A percentile compares a stretch with the other conserved stretches of the same genome.
Evolutionary conservation across 2,113 vertebrate genomes (phyloP).

Genomic region (Gnathonemus echidnorhynchus): DNA sequence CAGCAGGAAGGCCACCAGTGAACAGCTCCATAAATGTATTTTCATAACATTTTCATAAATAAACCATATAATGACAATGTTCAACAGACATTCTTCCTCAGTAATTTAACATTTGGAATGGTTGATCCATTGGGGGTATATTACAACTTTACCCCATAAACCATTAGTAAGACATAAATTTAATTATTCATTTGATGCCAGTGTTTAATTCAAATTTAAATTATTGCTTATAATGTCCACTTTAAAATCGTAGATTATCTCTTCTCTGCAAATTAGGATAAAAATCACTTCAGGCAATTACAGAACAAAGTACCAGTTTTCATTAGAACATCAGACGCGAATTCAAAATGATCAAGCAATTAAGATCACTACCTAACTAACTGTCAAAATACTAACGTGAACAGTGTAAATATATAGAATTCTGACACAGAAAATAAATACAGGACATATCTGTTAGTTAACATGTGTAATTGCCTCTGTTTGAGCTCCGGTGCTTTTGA

Average conservation of each 20-base stretch:
- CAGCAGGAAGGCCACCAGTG: neutral
- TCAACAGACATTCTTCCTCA: neutral
- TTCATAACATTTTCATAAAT: neutral
- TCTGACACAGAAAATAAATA: neutral
- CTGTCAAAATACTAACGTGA: neutral
- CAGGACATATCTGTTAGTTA: neutral
- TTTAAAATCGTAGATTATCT: neutral
- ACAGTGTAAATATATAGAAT: slow-evolving; percentile 2
- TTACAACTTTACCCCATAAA: neutral
- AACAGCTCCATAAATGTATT: neutral
- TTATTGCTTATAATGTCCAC: neutral
- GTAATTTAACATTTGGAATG: neutral
- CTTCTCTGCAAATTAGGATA: neutral
- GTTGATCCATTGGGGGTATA: neutral
- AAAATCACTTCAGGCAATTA: neutral
- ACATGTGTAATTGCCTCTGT: neutral
- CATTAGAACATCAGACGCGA: neutral
- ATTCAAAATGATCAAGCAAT: neutral
- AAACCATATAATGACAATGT: neutral
- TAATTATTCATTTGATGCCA: neutral
- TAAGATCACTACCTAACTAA: neutral
- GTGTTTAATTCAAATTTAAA: neutral
- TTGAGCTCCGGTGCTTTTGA: neutral
- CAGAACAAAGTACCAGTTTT: neutral
- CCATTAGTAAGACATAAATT: neutral